phyloP scores from a whole-genome alignment of 1,140 invertebrate genomes.

The Spodoptera frugiperda region DNA sequence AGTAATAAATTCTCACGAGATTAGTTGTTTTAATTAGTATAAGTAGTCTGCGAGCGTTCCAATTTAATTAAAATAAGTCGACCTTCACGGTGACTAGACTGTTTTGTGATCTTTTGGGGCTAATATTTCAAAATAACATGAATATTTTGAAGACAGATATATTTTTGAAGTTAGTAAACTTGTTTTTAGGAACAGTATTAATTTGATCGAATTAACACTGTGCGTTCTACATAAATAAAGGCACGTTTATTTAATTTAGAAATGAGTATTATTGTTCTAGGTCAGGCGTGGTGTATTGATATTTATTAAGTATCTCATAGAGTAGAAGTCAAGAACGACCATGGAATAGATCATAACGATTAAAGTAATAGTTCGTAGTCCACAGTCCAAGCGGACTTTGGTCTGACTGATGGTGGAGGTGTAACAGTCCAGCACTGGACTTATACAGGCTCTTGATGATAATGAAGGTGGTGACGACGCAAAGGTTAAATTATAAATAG shows the following conservation, averaged over 20 bases:
- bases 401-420: no score
- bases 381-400: no score
- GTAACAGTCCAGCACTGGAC: no score
- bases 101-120: neutral
- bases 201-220: no score
- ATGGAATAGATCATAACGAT: neutral
- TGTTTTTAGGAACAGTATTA: no score
- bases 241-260: neutral
- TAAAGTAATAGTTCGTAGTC: neutral
- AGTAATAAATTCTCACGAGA: no score
- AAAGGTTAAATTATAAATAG: conserved; percentile 1
- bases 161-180: no score
- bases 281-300: neutral
- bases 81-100: neutral
- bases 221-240: no score
- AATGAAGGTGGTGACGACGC: neutral
- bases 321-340: neutral
- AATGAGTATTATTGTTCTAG: conserved; percentile 23
- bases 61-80: conserved; percentile 21
- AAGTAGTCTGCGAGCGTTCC: conserved; percentile 1
- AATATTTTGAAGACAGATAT: no score
- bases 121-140: no score
- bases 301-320: neutral
- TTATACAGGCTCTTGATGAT: no score
- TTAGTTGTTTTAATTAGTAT: neutral